A percentile compares a stretch with the other conserved stretches of the same genome.
Evolutionary conservation across 23 tunicate species (phyloP).

Genomic region (Trididemnum clinides): DNA sequence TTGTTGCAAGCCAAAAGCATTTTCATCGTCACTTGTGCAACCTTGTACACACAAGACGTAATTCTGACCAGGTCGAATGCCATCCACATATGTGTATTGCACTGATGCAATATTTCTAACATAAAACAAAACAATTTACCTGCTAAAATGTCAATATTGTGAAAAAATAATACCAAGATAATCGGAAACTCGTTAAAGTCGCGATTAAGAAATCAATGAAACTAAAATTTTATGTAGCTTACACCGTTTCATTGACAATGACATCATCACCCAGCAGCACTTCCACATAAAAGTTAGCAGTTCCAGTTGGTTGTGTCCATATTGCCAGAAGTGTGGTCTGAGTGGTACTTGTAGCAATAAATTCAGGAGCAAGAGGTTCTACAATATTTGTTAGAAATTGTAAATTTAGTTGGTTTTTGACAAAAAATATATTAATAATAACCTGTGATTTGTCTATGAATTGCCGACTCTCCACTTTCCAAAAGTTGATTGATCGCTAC

Average conservation of each 20-base stretch:
- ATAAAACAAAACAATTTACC: neutral
- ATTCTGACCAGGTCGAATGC: conserved; percentile 26
- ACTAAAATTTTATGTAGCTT: too few species aligned
- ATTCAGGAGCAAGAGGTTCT: neutral
- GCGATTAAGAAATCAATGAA: too few species aligned
- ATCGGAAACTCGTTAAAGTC: too few species aligned
- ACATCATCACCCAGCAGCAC: neutral
- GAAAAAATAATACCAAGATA: too few species aligned
- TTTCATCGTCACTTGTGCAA: neutral
- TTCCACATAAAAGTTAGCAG: neutral
- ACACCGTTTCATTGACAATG: too few species aligned
- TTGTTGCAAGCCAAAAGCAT: neutral
- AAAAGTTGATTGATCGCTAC: conserved; percentile 35
- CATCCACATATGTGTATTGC: neutral
- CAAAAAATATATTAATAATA: too few species aligned
- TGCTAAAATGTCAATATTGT: too few species aligned
- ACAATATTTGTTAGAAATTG: neutral
- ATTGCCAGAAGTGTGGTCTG: conserved; percentile 36
- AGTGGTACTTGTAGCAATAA: neutral
- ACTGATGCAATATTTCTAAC: neutral
- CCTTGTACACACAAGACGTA: conserved; percentile 41
- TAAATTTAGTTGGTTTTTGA: too few species aligned
- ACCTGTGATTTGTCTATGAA: conserved; percentile 43
- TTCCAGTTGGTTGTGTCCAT: conserved; percentile 29
- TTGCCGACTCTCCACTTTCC: neutral